A percentile compares a stretch with the other conserved stretches of the same genome.
Conservation (phyloP, 2,113 vertebrate species). For the Harpagus bidentatus region DNA sequence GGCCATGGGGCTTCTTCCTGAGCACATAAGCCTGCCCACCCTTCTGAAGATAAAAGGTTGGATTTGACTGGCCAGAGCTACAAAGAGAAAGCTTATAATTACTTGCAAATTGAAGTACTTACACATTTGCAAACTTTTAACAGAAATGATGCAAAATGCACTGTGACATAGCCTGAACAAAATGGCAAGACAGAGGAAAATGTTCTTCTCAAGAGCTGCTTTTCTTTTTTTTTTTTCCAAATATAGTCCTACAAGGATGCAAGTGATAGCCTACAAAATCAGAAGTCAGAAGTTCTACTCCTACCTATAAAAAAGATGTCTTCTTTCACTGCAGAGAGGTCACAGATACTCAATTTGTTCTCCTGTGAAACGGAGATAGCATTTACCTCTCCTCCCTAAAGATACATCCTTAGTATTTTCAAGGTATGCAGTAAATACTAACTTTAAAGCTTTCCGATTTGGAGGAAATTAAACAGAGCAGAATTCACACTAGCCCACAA, state of each 20-base stretch:
- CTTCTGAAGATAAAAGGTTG: slow-evolving; percentile 88
- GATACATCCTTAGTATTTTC: background rate
- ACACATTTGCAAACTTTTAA: background rate
- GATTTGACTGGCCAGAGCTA: slow-evolving; percentile 91
- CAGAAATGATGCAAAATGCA: background rate
- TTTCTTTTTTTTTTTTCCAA: background rate
- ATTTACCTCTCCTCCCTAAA: background rate
- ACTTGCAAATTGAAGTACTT: background rate
- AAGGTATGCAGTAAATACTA: background rate
- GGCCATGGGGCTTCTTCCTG: slow-evolving; percentile 89
- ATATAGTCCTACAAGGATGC: background rate
- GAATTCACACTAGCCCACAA: background rate
- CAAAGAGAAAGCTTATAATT: background rate
- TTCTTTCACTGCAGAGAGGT: background rate
- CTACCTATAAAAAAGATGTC: background rate
- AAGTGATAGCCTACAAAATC: background rate
- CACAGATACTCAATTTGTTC: background rate
- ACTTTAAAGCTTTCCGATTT: background rate
- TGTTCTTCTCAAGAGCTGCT: background rate
- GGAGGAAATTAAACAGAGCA: background rate
- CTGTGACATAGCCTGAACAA: background rate
- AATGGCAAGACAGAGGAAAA: background rate
- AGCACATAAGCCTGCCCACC: slow-evolving; percentile 80
- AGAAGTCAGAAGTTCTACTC: background rate
- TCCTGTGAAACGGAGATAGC: background rate